phyloP scores from a whole-genome alignment of 2,888 invertebrate genomes.

The Lasioglossum vierecki region DNA sequence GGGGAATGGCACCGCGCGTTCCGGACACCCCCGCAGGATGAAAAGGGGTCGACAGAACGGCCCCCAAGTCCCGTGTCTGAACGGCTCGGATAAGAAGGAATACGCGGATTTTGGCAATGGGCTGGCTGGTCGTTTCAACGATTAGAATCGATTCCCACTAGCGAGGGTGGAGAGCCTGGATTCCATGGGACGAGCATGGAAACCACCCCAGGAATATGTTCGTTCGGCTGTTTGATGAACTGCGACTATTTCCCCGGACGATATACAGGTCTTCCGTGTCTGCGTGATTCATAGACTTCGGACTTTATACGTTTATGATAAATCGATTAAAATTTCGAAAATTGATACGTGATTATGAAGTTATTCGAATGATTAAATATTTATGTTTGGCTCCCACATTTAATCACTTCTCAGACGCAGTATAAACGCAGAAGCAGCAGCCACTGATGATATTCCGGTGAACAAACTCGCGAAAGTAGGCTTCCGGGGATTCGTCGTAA shows the following conservation, averaged over 20 bases:
- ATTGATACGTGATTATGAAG: no score
- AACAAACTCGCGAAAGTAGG: not conserved
- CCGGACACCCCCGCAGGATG: not conserved
- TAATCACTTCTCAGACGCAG: not conserved
- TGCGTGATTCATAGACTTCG: not conserved
- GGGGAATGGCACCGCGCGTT: conserved; percentile 39
- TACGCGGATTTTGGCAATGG: not conserved
- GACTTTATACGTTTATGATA: no score
- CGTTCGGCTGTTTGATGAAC: not conserved
- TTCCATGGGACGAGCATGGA: not conserved
- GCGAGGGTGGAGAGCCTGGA: not conserved
- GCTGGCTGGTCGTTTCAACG: not conserved
- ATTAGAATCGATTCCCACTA: not conserved
- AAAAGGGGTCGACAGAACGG: conserved; percentile 7
- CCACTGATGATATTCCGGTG: not conserved
- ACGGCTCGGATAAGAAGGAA: not conserved
- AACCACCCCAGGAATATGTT: not conserved
- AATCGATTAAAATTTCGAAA: no score
- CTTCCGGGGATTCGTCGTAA: conserved; percentile 8
- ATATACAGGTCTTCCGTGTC: not conserved
- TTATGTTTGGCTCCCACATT: not conserved
- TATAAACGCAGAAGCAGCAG: not conserved
- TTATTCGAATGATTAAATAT: no score
- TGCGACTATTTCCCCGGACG: not conserved
- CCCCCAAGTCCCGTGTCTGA: not conserved